A percentile compares a stretch with the other conserved stretches of the same genome.
phyloP scores from a whole-genome alignment of 2,888 invertebrate species.

The Herminia tarsipennalis region DNA sequence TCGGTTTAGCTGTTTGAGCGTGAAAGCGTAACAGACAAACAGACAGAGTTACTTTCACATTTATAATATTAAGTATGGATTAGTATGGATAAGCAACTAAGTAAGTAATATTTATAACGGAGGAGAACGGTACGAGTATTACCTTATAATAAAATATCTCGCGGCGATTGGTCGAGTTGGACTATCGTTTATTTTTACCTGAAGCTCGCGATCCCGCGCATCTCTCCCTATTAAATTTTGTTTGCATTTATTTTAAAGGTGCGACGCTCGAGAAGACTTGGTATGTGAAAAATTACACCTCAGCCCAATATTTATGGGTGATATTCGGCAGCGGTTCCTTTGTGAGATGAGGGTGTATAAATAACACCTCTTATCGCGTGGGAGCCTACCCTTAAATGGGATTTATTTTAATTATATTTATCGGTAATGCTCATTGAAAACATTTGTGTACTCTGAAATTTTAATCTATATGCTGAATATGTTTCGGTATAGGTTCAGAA shows the following conservation, averaged over 20 bases:
- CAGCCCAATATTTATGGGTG: conserved; percentile 86
- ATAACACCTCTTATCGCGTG: conserved; percentile 86
- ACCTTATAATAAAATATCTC: conserved; percentile 70
- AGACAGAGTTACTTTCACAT: too few species aligned
- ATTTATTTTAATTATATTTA: conserved; percentile 85
- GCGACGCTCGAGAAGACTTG: conserved; percentile 83
- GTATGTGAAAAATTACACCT: conserved; percentile 86
- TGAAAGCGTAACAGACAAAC: too few species aligned
- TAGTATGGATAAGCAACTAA: too few species aligned
- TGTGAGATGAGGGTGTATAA: conserved; percentile 84
- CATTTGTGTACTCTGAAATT: conserved; percentile 35
- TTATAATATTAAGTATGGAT: too few species aligned
- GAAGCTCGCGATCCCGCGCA: conserved; percentile 82
- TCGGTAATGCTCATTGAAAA: conserved; percentile 64
- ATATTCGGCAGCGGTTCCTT: conserved; percentile 86
- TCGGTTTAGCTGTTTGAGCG: too few species aligned
- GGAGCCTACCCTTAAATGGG: conserved; percentile 83
- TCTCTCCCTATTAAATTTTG: conserved; percentile 86
- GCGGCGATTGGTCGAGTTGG: conserved; percentile 74
- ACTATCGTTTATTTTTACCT: conserved; percentile 83
- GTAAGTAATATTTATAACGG: conserved; percentile 47
- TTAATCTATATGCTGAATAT: conserved; percentile 11
- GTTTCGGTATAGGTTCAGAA: too few species aligned
- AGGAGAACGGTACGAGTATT: conserved; percentile 47
- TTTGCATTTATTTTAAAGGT: conserved; percentile 86